Evolutionary conservation across 2,888 invertebrate species (phyloP), one percentile per base, ranked within the genome.

Genomic region (Vesta saturnalis): DNA sequence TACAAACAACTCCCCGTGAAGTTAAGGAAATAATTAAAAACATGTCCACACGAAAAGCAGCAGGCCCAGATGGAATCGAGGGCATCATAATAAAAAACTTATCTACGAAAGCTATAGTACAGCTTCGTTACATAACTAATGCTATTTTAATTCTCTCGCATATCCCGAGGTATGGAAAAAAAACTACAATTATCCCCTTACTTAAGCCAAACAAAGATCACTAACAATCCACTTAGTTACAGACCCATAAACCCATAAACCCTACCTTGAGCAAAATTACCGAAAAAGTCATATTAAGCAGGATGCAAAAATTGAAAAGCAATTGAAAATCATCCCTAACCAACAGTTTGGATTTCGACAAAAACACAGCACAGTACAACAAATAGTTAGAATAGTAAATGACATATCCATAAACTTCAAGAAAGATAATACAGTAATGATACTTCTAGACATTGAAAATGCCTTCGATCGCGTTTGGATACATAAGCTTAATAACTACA

Each of bases 391-490:
- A 70, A 75, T 81, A 15, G 63, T 72, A 1, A 76, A 77, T 39
- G 71, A 77, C 35, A 72, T 77, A 3, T 60, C 54, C 1, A 61
- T 73, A 1, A 72, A 75, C 6, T 78, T 76, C 22, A 78, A 80
- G 35, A 72, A 72, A 56, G 70, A 74, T 2, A 67, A 73, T 4
- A 55, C n/a, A n/a, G n/a, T n/a, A n/a, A n/a, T n/a, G n/a, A n/a
- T n/a, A n/a, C n/a, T n/a, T n/a, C n/a, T n/a, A n/a, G n/a, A n/a
- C n/a, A n/a, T n/a, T n/a, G n/a, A n/a, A n/a, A n/a, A n/a, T n/a
- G 80, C 80, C 0, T 82, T 82, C 49, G 78, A 82, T 59, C 73
- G 71, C 15, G 78, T 81, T 0, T 79, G 79, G 77, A 74, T 49
- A n/a, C 15, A 49, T 10, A 49, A 58, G 16, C 5, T 39, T 0